Evolutionary conservation across 2,797 vertebrate species (phyloP), one percentile per base, ranked within the genome.

Genomic region (Macrochelys suwanniensis): DNA sequence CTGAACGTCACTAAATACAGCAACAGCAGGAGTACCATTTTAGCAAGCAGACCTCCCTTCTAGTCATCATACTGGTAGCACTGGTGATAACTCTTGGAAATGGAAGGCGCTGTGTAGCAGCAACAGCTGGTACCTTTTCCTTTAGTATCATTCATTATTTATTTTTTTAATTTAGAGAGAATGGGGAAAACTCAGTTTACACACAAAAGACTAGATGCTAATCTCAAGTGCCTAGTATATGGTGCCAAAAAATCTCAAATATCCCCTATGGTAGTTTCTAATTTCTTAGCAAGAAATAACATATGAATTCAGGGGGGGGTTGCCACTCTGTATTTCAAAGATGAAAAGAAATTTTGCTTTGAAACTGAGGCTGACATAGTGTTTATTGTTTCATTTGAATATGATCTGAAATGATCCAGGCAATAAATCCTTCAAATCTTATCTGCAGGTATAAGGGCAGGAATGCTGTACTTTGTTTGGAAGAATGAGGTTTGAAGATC

Each of bases 361-460:
- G 85, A 94, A 89, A 92, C n/a, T 53, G 78, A 21, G 33, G 79
- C 54, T 45, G 84, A 83, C 79, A 79, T 56, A 93, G 79, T 0
- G 0, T 50, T 79, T 88, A 25, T 25, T 79, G 81, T 56, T 47
- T 51, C 94, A 28, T 88, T 94, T 90, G 83, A 95, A 90, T 28
- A 80, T 71, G 74, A 57, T 82, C 83, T 94, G 87, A 94, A 95
- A 90, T 87, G 71, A 21, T 10, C 76, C 13, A 80, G 57, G 81
- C 76, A 77, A 37, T 90, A 96, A 96, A 96, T 82, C 71, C 87
- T 85, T 85, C 79, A 94, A 88, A 93, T 77, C 89, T 88, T 88
- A 94, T 79, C 89, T 88, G 90, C 90, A 87, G 86, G 59, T 49
- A 76, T 77, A n/a, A 85, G 45, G n/a, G 54, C 31, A 88, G 89